Base-by-base conservation (phyloP, 1,140 invertebrate species). In the Drosophila guanche region DNA sequence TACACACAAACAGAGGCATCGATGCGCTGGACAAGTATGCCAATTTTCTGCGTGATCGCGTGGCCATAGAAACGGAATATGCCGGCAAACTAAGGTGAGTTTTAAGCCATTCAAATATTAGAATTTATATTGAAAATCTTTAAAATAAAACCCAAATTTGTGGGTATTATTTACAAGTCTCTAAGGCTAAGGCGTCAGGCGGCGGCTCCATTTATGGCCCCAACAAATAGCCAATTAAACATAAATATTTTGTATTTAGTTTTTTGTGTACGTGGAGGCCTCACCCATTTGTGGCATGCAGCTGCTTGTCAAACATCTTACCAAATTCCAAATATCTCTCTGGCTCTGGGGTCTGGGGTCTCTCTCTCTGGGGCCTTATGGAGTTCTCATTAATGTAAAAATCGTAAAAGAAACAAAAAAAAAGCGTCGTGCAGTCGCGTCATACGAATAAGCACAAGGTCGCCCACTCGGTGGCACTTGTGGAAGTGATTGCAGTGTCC, bases 21-120 rank as follows among this genome's bases (percentile, higher is more conserved):
- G 98, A 99, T 79, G 99, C 99, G 93, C 94, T 99, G 91, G 98
- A 99, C 91, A 95, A 95, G 93, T 99, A 97, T 94, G 96, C 96
- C 68, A 96, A 97, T 92, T 99, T 99, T 90, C 95, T 99, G 52
- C 95, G 97, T 75, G 98, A 99, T 90, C 93, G 98, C 89, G 97
- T 97, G 92, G 93, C 94, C 59, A 98, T 99, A 92, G 98, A 99
- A 94, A 94, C 95, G 86, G 98, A 99, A 93, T 99, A 99, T 93
- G 98, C 98, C 70, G 94, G 94, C 56, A 99, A 98, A 93, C 94
- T 99, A 71, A 98, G 97, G 98, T 99, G 92, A 93, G 92, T 89
- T 10, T 33, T 33, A 10, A 33, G 2, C 29, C 0, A 33, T 29
- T 33, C 12, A 37, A 33, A 33, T 0, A 33, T 33, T 33, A 7